A percentile compares a stretch with the other conserved stretches of the same genome.
These are phyloP conservation scores for Leptinotarsa peninsularis DNA, from an alignment of 2,888 invertebrate species.

Conservation along the genomic window DNA sequence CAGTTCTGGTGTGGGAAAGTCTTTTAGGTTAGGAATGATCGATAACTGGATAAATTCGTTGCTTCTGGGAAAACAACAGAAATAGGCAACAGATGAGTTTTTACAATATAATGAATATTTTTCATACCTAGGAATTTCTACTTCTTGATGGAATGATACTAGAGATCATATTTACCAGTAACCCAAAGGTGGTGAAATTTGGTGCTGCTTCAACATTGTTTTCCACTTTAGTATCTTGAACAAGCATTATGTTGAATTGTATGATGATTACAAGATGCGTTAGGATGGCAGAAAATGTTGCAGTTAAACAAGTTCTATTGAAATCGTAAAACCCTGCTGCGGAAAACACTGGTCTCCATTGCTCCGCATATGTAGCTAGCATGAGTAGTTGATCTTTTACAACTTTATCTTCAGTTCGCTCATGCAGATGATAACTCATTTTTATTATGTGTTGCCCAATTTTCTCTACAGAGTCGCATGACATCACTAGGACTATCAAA, in stretches of 20 bases:
- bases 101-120: too few relatives aligned
- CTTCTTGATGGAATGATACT: too few relatives aligned
- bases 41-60: too few relatives aligned
- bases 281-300: conserved; percentile 32
- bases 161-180: too few relatives aligned
- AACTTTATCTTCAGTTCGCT: conserved; percentile 20
- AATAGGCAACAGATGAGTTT: too few relatives aligned
- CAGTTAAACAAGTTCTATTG: conserved; percentile 30
- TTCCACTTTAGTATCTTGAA: background rate
- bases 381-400: conserved; percentile 31
- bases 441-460: conserved; percentile 33
- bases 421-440: conserved; percentile 31
- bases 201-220: background rate
- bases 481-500: conserved; percentile 29
- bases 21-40: too few relatives aligned
- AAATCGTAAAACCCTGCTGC: conserved; percentile 39
- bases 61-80: too few relatives aligned
- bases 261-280: conserved; percentile 37
- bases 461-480: conserved; percentile 37
- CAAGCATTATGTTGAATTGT: conserved; percentile 37
- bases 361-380: conserved; percentile 34
- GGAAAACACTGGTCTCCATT: conserved; percentile 37
- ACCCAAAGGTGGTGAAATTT: too few relatives aligned
- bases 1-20: too few relatives aligned
- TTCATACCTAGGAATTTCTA: too few relatives aligned